Percentiles rank a stretch among this genome's conserved stretches.
Evolutionary conservation across 2,888 invertebrate species (phyloP).

Genomic region (Nemotelus pantherinus): DNA sequence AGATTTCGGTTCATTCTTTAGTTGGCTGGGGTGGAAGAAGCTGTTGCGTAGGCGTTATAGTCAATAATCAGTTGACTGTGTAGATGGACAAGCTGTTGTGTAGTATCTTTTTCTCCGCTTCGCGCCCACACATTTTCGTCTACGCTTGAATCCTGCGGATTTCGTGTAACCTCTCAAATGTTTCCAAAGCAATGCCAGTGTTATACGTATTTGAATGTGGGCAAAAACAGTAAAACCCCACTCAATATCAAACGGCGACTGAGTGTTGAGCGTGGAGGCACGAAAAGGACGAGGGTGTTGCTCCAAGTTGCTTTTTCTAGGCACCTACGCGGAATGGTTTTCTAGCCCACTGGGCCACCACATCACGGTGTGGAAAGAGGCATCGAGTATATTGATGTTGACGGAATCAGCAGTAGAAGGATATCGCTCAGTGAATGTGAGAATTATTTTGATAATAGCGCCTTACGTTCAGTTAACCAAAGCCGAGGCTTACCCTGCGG

Average conservation of each 20-base stretch:
- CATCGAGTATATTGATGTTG: not conserved
- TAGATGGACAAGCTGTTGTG: constrained; percentile 9
- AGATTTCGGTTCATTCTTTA: not conserved
- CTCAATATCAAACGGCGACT: not conserved
- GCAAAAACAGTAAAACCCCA: not conserved
- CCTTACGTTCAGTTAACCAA: no score
- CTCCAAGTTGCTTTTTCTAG: constrained; percentile 1
- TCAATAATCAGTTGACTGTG: constrained; percentile 37
- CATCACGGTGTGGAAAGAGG: not conserved
- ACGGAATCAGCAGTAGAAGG: not conserved
- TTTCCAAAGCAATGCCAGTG: constrained; percentile 8
- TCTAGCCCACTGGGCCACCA: constrained; percentile 17
- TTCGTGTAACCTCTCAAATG: not conserved
- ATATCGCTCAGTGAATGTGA: no score
- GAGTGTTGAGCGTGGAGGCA: not conserved
- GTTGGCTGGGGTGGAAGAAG: not conserved
- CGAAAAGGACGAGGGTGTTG: constrained; percentile 1
- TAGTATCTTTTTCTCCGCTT: constrained; percentile 12
- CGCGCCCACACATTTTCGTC: constrained; percentile 22
- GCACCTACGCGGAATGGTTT: constrained; percentile 18
- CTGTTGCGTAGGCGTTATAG: constrained; percentile 36
- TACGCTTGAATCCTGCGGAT: not conserved
- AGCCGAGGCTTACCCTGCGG: no score
- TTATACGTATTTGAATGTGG: constrained; percentile 20
- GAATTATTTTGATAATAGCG: no score